Evolutionary conservation across 2,797 vertebrate species (phyloP).

Genomic region (Allochrocebus solatus): DNA sequence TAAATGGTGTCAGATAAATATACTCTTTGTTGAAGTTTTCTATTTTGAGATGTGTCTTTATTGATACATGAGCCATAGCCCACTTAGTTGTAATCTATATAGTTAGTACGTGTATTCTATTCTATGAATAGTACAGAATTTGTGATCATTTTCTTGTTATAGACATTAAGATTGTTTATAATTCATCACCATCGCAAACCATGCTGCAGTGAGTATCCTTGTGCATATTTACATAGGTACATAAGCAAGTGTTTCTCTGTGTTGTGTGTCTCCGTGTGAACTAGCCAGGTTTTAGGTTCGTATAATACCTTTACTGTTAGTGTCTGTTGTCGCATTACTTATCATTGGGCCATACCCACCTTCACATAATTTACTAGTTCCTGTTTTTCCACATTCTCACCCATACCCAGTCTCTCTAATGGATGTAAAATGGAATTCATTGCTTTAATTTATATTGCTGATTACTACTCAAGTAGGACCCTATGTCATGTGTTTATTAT

Average conservation of each 20-base stretch:
- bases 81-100: not conserved
- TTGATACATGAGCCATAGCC: not conserved
- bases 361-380: not conserved
- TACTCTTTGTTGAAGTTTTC: not conserved
- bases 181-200: not conserved
- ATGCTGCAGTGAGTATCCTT: not conserved
- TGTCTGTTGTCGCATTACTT: not conserved
- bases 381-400: not conserved
- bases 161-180: not conserved
- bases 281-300: not conserved
- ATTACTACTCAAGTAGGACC: not conserved
- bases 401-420: not conserved
- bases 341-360: not conserved
- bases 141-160: not conserved
- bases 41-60: slow-evolving; percentile 14
- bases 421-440: not conserved
- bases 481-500: not conserved
- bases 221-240: not conserved
- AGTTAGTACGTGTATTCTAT: not conserved
- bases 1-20: not conserved
- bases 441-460: not conserved
- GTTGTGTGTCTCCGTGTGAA: not conserved
- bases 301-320: not conserved
- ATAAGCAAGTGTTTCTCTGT: not conserved
- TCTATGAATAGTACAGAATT: not conserved